These are phyloP conservation scores for Palythoa grandiflora DNA, from an alignment of 92 coral and sea anemone genomes.

Conservation along the genomic window DNA sequence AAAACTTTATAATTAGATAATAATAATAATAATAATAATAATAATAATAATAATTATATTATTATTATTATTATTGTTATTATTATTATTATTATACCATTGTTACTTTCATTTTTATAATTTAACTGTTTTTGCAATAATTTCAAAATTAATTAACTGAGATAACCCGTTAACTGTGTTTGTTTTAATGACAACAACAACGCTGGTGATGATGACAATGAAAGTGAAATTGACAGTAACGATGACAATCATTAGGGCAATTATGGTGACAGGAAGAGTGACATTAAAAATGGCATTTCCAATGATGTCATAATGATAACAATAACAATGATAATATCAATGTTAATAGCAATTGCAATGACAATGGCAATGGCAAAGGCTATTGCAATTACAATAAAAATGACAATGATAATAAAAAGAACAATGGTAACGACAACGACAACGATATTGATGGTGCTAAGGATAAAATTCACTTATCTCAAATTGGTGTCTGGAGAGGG, in stretches of 20 bases:
- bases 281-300: no score
- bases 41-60: no score
- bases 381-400: not conserved
- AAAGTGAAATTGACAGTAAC: not conserved
- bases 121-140: no score
- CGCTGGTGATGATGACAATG: not conserved
- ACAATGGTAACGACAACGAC: not conserved
- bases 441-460: not conserved
- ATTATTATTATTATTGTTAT: no score
- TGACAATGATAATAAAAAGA: not conserved
- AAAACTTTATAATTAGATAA: no score
- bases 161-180: no score
- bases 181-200: not conserved
- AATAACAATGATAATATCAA: not conserved
- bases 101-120: no score
- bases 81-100: no score
- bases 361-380: not conserved
- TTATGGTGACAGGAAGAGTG: not conserved
- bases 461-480: no score
- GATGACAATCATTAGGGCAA: not conserved
- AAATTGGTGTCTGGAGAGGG: no score
- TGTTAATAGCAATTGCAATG: not conserved
- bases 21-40: no score
- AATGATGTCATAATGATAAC: not conserved
- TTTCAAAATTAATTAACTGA: no score